These are phyloP conservation scores for Gopherus flavomarginatus DNA, from an alignment of 2,113 vertebrate genomes.

Conservation along the genomic window DNA sequence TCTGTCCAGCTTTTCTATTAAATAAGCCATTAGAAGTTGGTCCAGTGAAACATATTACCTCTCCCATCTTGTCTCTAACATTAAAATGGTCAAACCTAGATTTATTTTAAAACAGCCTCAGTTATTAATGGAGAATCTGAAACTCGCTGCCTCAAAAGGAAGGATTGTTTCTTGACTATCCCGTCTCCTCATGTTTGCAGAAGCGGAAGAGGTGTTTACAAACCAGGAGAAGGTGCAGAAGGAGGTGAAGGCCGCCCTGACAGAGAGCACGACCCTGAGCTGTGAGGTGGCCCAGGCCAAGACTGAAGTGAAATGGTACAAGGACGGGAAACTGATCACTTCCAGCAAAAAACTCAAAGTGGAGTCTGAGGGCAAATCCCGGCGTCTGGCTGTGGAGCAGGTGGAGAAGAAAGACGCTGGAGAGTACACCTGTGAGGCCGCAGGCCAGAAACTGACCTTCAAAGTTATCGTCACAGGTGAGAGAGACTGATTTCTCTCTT, in stretches of 20 bases:
- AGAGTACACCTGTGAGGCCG: slow-evolving; percentile 84
- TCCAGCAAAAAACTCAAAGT: slow-evolving; percentile 72
- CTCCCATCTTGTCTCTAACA: neutral
- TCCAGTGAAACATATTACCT: neutral
- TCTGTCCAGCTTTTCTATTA: neutral
- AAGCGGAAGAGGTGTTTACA: slow-evolving; percentile 63
- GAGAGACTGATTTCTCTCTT: neutral
- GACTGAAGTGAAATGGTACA: slow-evolving; percentile 85
- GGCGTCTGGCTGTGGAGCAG: slow-evolving; percentile 79
- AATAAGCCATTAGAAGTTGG: neutral
- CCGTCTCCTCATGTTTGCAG: neutral
- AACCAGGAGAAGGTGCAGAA: slow-evolving; percentile 83
- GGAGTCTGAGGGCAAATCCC: slow-evolving; percentile 72
- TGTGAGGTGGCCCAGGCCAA: slow-evolving; percentile 79
- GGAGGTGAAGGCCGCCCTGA: slow-evolving; percentile 72
- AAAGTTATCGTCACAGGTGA: slow-evolving; percentile 63
- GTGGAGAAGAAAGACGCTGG: slow-evolving; percentile 83
- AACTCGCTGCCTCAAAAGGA: neutral
- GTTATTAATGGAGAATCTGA: neutral
- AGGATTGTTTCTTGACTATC: neutral
- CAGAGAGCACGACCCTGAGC: slow-evolving; percentile 75
- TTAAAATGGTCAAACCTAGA: neutral
- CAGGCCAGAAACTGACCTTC: slow-evolving; percentile 82
- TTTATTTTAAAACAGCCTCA: neutral
- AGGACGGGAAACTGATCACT: slow-evolving; percentile 78